Evolutionary conservation across 1,140 invertebrate species (phyloP), one percentile per base, ranked within the genome.

Genomic region (Drosophila sulfurigaster): DNA sequence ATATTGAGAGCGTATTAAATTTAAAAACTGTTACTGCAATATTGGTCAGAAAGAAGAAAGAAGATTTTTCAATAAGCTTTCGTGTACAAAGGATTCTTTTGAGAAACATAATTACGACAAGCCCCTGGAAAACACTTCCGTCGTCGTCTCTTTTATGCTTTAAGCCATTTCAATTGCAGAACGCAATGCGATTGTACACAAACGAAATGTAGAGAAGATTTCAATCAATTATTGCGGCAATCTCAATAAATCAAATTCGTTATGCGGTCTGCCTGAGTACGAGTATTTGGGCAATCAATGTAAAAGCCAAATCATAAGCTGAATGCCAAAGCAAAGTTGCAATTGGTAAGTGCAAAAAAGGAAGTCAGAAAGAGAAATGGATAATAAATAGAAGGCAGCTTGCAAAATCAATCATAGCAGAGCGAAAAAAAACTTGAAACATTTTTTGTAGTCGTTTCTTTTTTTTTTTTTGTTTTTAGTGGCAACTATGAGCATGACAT

Each of bases 261-360:
- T 43, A 43, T 43, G 41, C 41, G n/a, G 41, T 13, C 41, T 43
- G n/a, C 3, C 41, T n/a, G 41, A 43, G 41, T n/a, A 11, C n/a
- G 41, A 43, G 41, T 43, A 43, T 43, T 43, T 43, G n/a, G 41
- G 41, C 41, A 43, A 43, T 43, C 41, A 43, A 43, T 43, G 41
- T 43, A 43, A 43, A 43, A 43, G 41, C 41, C 41, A 43, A 43
- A 43, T 43, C 41, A 43, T 43, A 43, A 43, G 41, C 41, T 43
- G n/a, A n/a, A 43, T 43, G 41, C 41, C n/a, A 43, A n/a, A 43
- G n/a, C n/a, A n/a, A 5, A 41, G 11, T 41, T 41, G 8, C 8
- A 41, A 41, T 41, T 11, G 7, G 38, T n/a, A 25, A 25, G 20
- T 25, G 20, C 20, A 25, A 25, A 25, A 25, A 25, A 25, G 20